Percentiles rank a stretch among this genome's conserved stretches.
phyloP scores from a whole-genome alignment of 23 tunicate species.

The Botrylloides violaceus region DNA sequence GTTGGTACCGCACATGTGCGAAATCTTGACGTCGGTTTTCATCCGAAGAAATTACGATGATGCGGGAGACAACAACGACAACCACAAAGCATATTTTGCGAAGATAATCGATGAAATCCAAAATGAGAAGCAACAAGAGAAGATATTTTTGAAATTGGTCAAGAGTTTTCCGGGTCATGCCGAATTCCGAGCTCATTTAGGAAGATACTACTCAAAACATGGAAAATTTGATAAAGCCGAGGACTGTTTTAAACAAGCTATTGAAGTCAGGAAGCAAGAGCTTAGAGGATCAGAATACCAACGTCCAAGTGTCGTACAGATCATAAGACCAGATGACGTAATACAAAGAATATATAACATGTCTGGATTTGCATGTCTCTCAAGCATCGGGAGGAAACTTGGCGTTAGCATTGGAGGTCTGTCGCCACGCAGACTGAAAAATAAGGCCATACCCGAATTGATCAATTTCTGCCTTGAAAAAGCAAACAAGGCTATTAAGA shows the following conservation, averaged over 20 bases:
- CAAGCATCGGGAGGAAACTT: not conserved
- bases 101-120: constrained; percentile 32
- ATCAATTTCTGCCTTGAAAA: not conserved
- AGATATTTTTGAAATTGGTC: constrained; percentile 18
- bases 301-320: too few species aligned
- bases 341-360: constrained; percentile 1
- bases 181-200: constrained; percentile 53
- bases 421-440: not conserved
- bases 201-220: constrained; percentile 24
- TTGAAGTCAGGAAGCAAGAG: constrained; percentile 4
- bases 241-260: constrained; percentile 21
- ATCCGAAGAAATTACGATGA: constrained; percentile 25
- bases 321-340: not conserved
- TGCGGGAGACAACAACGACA: constrained; percentile 1
- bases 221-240: constrained; percentile 25
- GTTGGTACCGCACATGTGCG: not conserved
- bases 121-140: not conserved
- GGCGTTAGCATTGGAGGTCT: not conserved
- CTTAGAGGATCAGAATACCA: not conserved
- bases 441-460: not conserved
- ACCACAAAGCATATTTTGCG: constrained; percentile 3
- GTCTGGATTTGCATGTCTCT: not conserved
- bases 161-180: constrained; percentile 40
- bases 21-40: constrained; percentile 19
- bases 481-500: not conserved